Percentiles rank a stretch among this genome's conserved stretches.
phyloP scores from a whole-genome alignment of 2,797 vertebrate genomes.

The Danio kyathit region DNA sequence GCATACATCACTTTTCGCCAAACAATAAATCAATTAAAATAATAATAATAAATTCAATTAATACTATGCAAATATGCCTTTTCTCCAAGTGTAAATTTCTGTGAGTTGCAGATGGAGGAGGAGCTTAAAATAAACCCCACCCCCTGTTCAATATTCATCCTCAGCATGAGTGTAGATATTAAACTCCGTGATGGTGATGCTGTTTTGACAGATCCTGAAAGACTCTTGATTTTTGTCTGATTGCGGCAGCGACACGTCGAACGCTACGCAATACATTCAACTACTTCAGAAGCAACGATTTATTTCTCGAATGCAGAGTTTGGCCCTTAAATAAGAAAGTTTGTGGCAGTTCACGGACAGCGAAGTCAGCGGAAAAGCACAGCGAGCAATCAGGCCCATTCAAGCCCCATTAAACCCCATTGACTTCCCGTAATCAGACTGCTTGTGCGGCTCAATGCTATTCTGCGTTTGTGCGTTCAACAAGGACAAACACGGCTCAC shows the following conservation, averaged over 20 bases:
- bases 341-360: conserved; percentile 33
- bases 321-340: conserved; percentile 32
- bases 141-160: too few relatives aligned
- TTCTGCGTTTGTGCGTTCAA: conserved; percentile 58
- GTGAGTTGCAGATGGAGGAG: too few relatives aligned
- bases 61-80: too few relatives aligned
- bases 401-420: conserved; percentile 66
- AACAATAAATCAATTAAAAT: too few relatives aligned
- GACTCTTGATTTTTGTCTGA: conserved; percentile 20
- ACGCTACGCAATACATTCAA: conserved; percentile 3
- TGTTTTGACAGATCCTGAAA: neutral
- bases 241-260: neutral
- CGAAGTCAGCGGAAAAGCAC: conserved; percentile 51
- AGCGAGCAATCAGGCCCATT: conserved; percentile 66
- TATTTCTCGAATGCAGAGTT: conserved; percentile 26
- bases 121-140: too few relatives aligned
- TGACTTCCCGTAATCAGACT: conserved; percentile 68
- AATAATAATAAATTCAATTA: too few relatives aligned
- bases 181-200: neutral
- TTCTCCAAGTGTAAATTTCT: too few relatives aligned
- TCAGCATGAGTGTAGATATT: neutral
- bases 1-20: too few relatives aligned
- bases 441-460: conserved; percentile 59
- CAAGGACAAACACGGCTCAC: conserved; percentile 37
- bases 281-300: conserved; percentile 17